These are phyloP conservation scores for Gallinago solitaria DNA, from an alignment of 2,797 vertebrate genomes.

Conservation along the genomic window DNA sequence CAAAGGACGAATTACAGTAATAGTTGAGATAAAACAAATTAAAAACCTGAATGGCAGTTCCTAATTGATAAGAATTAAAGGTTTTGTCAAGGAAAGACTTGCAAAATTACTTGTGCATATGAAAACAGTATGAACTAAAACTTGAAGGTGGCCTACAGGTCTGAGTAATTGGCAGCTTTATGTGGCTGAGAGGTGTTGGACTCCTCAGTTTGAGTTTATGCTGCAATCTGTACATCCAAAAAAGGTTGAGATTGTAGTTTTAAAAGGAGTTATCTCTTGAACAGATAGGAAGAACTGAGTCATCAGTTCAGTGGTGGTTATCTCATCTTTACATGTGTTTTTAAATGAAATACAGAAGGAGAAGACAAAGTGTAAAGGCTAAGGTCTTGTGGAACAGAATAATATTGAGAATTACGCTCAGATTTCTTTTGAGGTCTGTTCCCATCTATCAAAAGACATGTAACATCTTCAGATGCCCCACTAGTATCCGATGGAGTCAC, in stretches of 20 bases:
- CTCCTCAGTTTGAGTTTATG: neutral
- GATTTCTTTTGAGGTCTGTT: neutral
- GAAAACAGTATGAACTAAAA: neutral
- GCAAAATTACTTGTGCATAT: neutral
- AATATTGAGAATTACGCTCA: neutral
- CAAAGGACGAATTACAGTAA: neutral
- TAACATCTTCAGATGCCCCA: neutral
- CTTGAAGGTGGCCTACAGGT: neutral
- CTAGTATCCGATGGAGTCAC: neutral
- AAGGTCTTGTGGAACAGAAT: neutral
- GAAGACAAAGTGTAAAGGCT: neutral
- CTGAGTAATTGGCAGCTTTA: neutral
- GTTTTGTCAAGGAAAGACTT: neutral
- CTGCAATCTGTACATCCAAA: neutral
- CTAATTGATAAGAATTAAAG: neutral
- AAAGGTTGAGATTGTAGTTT: neutral
- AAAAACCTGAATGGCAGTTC: neutral
- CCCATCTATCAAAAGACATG: neutral
- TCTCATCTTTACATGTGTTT: neutral
- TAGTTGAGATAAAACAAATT: neutral
- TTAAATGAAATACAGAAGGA: neutral
- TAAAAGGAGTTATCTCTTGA: neutral
- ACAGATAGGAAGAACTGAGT: neutral
- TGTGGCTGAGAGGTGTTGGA: neutral
- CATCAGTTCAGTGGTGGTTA: neutral